Percentiles rank a stretch among this genome's conserved stretches.
phyloP scores from a whole-genome alignment of 1,140 invertebrate species.

The Drosophila lini region DNA sequence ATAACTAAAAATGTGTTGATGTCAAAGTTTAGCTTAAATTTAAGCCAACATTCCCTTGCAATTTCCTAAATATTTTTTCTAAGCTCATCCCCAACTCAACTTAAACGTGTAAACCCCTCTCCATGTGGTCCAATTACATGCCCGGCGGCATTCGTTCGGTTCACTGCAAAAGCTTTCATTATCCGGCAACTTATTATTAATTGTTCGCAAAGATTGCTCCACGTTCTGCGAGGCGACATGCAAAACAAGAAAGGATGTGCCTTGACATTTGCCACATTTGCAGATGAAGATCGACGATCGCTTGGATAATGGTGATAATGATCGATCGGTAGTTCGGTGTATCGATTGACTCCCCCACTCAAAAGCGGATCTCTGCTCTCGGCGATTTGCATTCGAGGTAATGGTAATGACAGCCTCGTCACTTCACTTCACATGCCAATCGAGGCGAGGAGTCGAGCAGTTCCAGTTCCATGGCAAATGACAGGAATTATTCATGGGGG shows the following conservation, averaged over 20 bases:
- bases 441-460: not conserved
- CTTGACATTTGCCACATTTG: slow-evolving; percentile 69
- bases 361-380: slow-evolving; percentile 18
- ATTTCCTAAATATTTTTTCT: not conserved
- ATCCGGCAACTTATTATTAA: slow-evolving; percentile 53
- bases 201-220: slow-evolving; percentile 38
- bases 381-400: slow-evolving; percentile 64
- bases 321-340: slow-evolving; percentile 50
- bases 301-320: slow-evolving; percentile 57
- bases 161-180: slow-evolving; percentile 41
- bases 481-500: slow-evolving; percentile 52
- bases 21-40: too few relatives aligned
- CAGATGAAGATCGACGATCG: slow-evolving; percentile 46
- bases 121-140: slow-evolving; percentile 21
- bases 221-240: slow-evolving; percentile 34
- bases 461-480: slow-evolving; percentile 61
- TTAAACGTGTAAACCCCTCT: slow-evolving; percentile 18
- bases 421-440: slow-evolving; percentile 31
- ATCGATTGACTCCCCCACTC: slow-evolving; percentile 32
- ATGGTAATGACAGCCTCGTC: slow-evolving; percentile 70
- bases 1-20: too few relatives aligned
- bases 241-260: slow-evolving; percentile 67
- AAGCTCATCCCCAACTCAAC: not conserved
- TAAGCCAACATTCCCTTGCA: not conserved
- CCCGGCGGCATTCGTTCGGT: slow-evolving; percentile 13